A percentile compares a stretch with the other conserved stretches of the same genome.
Evolutionary conservation across 2,888 invertebrate species (phyloP).

Genomic region (Hydrotaea cyrtoneurina): DNA sequence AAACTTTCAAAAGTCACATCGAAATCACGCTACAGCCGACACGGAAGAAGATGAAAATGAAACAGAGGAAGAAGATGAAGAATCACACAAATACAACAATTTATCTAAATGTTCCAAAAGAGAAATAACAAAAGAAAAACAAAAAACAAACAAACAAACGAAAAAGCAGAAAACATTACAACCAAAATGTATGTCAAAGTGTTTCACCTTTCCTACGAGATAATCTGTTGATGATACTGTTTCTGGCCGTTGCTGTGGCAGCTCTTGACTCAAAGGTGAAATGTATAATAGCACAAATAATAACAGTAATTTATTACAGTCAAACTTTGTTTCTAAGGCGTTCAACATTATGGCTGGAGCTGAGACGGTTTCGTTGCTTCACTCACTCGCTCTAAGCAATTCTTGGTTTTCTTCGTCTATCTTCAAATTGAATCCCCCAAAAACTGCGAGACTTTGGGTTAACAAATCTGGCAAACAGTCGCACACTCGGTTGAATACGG

Average conservation of each 20-base stretch:
- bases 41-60: not conserved
- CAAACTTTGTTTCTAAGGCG: constrained; percentile 43
- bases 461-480: not conserved
- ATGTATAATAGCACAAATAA: constrained; percentile 54
- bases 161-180: constrained; percentile 32
- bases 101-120: constrained; percentile 36
- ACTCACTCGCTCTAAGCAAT: not conserved
- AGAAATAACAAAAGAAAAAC: not conserved
- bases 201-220: constrained; percentile 57
- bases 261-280: constrained; percentile 53
- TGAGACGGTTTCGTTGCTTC: constrained; percentile 7
- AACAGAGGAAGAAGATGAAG: not conserved
- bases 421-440: not conserved
- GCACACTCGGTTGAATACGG: not conserved
- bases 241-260: constrained; percentile 40
- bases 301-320: constrained; percentile 57
- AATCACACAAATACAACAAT: constrained; percentile 43
- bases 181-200: constrained; percentile 60
- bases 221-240: constrained; percentile 39
- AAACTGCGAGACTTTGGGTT: not conserved
- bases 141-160: not conserved
- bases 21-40: constrained; percentile 44
- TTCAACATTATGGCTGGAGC: constrained; percentile 39
- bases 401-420: not conserved
- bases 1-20: constrained; percentile 56